Base-by-base conservation (phyloP, 2,113 vertebrate species). In the Scomber colias region DNA sequence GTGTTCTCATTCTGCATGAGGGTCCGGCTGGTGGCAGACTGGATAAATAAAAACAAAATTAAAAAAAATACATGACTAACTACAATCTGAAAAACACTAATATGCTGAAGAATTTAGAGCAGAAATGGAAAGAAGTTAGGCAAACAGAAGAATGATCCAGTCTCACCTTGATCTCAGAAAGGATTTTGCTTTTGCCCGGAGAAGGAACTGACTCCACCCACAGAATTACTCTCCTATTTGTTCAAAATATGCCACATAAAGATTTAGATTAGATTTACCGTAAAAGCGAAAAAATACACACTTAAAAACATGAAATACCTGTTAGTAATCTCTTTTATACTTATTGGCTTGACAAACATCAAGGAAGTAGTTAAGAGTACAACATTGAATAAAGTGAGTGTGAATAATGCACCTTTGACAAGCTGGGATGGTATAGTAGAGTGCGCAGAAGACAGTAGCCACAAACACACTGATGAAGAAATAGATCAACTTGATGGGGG, bases 161-260 rank as follows among this genome's bases (percentile, higher is more conserved):
- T 57, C 83, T 88, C 62, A 94, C 93, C 90, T 81, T 84, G 35
- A 92, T 60, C 21, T 93, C 87, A 19, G 80, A 89, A 24, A 94
- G 24, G 59, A 73, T 81, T 79, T 90, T 91, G 66, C 93, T 94
- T 86, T 94, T 94, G 3, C 55, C 63, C 4, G 93, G 93, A 81
- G 92, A 92, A 6, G 92, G 92, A 74, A 93, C 66, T 0, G 92
- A 91, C 40, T 87, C 78, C 66, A 75, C 81, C 93, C 93, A 94
- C 49, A 86, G 14, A 40, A 73, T 0, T 0, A 75, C 19, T 61
- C 12, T 89, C 71, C 93, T 94, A 12, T 66, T 44, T 11, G 40
- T 49, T 57, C 7, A 66, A 54, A 76, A 62, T 2, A 82, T 2
- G 40, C 0, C 16, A 62, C 2, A 8, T 1, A 44, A 35, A 61